These are phyloP conservation scores for Globodera rostochiensis DNA, from an alignment of 1,140 invertebrate genomes.

Conservation along the genomic window DNA sequence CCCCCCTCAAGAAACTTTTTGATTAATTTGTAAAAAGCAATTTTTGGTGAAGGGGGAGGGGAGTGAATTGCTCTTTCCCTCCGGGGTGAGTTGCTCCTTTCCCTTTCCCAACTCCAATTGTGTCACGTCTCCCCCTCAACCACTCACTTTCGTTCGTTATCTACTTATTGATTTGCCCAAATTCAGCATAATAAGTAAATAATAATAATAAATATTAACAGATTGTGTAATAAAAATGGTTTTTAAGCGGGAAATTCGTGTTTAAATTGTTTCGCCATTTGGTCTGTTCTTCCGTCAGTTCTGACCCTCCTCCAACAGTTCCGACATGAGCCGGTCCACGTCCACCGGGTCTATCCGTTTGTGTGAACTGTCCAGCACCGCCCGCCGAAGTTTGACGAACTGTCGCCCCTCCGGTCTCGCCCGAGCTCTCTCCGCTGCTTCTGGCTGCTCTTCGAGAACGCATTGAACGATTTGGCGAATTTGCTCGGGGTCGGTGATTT, in stretches of 20 bases:
- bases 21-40: too few relatives aligned
- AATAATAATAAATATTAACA: slow-evolving; percentile 4
- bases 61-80: too few relatives aligned
- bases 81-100: too few relatives aligned
- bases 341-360: slow-evolving; percentile 25
- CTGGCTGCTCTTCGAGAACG: background rate
- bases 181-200: slow-evolving; percentile 1
- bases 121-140: background rate
- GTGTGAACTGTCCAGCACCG: background rate
- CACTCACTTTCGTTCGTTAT: background rate
- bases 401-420: background rate
- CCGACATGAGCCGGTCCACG: background rate
- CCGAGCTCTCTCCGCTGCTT: background rate
- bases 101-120: background rate
- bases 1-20: too few relatives aligned
- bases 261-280: background rate
- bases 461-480: background rate
- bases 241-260: background rate
- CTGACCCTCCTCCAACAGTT: background rate
- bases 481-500: slow-evolving; percentile 20
- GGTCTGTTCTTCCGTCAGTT: background rate
- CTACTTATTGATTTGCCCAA: background rate
- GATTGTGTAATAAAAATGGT: background rate
- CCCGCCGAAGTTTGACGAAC: slow-evolving; percentile 13
- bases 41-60: too few relatives aligned